Base-by-base conservation (phyloP, 2,888 invertebrate genomes). In the Thymelicus acteon region DNA sequence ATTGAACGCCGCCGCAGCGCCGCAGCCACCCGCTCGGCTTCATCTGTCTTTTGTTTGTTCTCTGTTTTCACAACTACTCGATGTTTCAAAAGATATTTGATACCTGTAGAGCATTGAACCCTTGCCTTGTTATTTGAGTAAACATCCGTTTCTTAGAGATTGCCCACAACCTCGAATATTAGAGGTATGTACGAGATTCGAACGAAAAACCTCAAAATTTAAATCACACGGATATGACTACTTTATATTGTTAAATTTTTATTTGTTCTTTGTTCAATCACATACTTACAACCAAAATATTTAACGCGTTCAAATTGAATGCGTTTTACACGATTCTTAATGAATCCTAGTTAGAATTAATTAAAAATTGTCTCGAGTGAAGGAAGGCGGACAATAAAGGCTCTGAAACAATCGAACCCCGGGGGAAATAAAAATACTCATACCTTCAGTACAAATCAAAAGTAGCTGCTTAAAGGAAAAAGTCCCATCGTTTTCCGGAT, bases 401-500 rank as follows among this genome's bases (percentile, higher is more conserved):
- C 67, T 64, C 71, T 72, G 62, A 60, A 72, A 75, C 74, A 75
- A 75, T 72, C 67, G 75, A 66, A 57, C 70, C 74, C 73, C 69
- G 71, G 72, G 78, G 74, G 74, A 75, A 76, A 75, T 76, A 66
- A 71, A 87, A 84, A 86, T 85, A 84, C 79, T 79, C 54, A 54
- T 68, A 69, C 68, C 69, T 70, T 60, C 82, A 78, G 77, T 83
- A 82, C 88, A 85, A 89, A 89, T 88, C 88, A 87, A 81, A 79
- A 85, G 84, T 82, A 80, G 79, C 78, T 77, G 73, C 79, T 79
- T 78, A 80, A 84, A 84, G 77, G 79, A 85, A 80, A 82, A 72
- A 75, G 75, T 75, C 75, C 44, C 75, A 74, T 75, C 76, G 78
- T 82, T 81, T 80, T 77, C 77, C 78, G 73, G 71, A 76, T 75